phyloP scores from a whole-genome alignment of 2,888 invertebrate species.

The Crepidodera aurea region DNA sequence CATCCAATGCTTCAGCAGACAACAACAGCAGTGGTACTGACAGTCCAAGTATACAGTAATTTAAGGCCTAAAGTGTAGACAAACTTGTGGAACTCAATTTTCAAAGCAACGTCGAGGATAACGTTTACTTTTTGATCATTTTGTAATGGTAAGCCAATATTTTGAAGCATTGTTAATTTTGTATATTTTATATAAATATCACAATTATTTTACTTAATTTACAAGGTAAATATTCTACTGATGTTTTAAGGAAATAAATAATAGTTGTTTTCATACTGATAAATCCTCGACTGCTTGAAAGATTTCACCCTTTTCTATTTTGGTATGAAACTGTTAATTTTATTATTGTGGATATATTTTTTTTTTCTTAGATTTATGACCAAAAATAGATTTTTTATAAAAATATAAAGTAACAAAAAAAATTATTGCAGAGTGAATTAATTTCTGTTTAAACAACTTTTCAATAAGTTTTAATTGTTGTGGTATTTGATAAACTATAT shows the following conservation, averaged over 20 bases:
- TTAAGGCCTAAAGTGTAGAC: background rate
- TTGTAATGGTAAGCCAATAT: conserved; percentile 38
- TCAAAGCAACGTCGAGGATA: background rate
- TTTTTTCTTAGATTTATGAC: no score
- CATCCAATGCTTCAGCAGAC: conserved; percentile 53
- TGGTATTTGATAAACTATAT: no score
- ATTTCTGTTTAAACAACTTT: no score
- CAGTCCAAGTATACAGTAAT: conserved; percentile 69
- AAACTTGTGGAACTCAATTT: background rate
- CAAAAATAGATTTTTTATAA: no score
- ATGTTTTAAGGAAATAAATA: background rate
- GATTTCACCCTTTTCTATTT: no score
- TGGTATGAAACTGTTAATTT: no score
- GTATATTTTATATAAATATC: background rate
- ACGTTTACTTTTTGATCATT: conserved; percentile 49
- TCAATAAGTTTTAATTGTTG: no score
- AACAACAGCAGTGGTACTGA: conserved; percentile 78
- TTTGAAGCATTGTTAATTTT: conserved; percentile 33
- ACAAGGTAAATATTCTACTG: background rate
- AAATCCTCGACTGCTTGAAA: no score
- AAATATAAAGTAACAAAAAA: no score
- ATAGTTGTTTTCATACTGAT: no score
- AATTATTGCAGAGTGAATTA: no score
- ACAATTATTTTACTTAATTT: background rate
- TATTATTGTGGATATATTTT: no score